Conservation (phyloP, 2,797 vertebrate genomes). For the Enteromius anoplus region DNA sequence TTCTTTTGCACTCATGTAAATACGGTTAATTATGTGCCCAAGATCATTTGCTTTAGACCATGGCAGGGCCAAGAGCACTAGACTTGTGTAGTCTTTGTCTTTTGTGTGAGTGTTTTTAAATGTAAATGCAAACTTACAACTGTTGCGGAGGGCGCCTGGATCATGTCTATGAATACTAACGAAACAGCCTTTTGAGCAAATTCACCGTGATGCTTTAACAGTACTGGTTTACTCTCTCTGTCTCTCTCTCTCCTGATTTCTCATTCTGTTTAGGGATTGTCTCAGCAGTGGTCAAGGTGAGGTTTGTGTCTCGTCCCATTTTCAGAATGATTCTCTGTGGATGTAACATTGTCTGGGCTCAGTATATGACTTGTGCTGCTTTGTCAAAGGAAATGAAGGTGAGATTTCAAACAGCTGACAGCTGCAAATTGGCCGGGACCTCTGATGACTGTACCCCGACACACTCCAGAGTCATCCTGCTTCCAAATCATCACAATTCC, state of each 20-base stretch:
- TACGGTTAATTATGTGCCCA: conserved; percentile 5
- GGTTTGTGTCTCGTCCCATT: conserved; percentile 16
- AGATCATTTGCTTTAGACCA: conserved; percentile 22
- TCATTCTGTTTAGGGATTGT: conserved; percentile 11
- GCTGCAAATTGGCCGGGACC: conserved; percentile 5
- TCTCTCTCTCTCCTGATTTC: background rate
- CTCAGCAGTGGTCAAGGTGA: conserved; percentile 23
- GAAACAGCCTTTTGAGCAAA: conserved; percentile 29
- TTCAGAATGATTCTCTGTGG: background rate
- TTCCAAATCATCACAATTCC: conserved; percentile 41
- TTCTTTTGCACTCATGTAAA: conserved; percentile 14
- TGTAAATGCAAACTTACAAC: conserved; percentile 43
- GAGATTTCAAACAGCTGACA: conserved; percentile 27
- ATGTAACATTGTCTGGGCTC: background rate
- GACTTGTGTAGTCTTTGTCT: background rate
- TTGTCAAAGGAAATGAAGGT: conserved; percentile 37
- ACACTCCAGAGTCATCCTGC: conserved; percentile 16
- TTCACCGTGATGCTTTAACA: conserved; percentile 25
- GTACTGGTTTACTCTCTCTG: conserved; percentile 33
- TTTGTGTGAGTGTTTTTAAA: conserved; percentile 29
- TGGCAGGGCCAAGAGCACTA: conserved; percentile 18
- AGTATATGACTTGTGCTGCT: conserved; percentile 14
- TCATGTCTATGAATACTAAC: conserved; percentile 55
- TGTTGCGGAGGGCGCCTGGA: conserved; percentile 35
- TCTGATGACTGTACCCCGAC: conserved; percentile 32